Percentiles rank a stretch among this genome's conserved stretches.
These are phyloP conservation scores for Patella ulyssiponensis DNA, from an alignment of 2,888 invertebrate genomes.

Conservation along the genomic window DNA sequence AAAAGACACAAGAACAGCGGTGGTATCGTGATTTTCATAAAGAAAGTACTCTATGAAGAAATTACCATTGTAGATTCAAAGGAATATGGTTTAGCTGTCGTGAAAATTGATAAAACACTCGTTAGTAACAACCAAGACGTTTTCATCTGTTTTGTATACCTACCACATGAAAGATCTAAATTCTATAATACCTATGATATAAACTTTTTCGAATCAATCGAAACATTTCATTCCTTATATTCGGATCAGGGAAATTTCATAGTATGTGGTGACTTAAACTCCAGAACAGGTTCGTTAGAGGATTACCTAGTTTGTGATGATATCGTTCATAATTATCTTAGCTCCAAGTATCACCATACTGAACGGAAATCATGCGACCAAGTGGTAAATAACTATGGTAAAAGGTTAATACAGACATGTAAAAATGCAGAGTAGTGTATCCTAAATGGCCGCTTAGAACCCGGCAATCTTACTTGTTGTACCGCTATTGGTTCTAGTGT, in stretches of 20 bases:
- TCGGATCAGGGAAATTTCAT: not conserved
- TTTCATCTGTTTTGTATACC: constrained; percentile 6
- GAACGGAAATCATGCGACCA: not conserved
- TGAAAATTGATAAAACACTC: not conserved
- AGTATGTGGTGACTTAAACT: constrained; percentile 2
- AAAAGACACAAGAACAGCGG: constrained; percentile 5
- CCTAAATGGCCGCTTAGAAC: not conserved
- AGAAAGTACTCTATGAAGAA: not conserved
- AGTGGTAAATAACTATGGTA: not conserved
- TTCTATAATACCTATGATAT: constrained; percentile 1
- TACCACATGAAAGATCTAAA: not conserved
- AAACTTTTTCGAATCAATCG: not conserved
- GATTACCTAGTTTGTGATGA: constrained; percentile 7
- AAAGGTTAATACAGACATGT: not conserved
- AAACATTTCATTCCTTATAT: not conserved
- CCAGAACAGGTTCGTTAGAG: not conserved
- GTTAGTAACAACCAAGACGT: not conserved
- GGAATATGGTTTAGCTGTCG: constrained; percentile 1
- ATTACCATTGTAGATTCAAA: not conserved
- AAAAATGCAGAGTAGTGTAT: not conserved
- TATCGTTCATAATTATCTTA: not conserved
- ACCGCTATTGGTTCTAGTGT: constrained; percentile 2
- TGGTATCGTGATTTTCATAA: constrained; percentile 5
- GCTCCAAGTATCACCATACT: not conserved
- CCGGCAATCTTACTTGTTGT: constrained; percentile 3